Evolutionary conservation across 2,888 invertebrate species (phyloP), one percentile per base, ranked within the genome.

Genomic region (Fissipunctia ypsillon): DNA sequence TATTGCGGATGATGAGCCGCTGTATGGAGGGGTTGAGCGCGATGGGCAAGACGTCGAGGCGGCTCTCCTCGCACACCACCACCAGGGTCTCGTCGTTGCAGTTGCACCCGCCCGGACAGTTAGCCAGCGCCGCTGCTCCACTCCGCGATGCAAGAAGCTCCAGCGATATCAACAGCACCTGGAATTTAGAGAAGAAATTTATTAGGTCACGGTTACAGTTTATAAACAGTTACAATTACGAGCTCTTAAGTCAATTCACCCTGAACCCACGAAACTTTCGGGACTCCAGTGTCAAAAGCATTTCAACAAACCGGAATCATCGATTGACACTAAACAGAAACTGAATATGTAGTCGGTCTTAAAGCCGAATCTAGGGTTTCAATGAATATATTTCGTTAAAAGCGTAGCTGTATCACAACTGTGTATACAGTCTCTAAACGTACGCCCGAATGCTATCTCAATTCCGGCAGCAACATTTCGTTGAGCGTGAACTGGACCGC

Each of bases 81-180:
- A 98, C 98, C 84, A 98, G 97, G 16, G 98, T 98, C 84, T 98
- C 98, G 91, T 99, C 99, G 95, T 99, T 98, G 96, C 99, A 99
- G 92, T 96, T 97, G 95, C 99, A 99, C 85, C 98, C 98, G 80
- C 95, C 97, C n/a, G 99, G 99, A 91, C 99, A 99, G 95, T 98
- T 97, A 72, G 98, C 98, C 82, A 97, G 95, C 48, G 97, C 97
- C 50, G 96, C 95, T 28, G 96, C 96, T 16, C 97, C 94, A 80
- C 94, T 92, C 60, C 92, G 91, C 91, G 92, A 94, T 70, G 93
- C 92, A 73, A 95, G 89, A 52, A 95, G 89, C 83, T 93, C 91
- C 67, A 96, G 86, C 66, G 93, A 91, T 87, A 95, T 87, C 84
- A 95, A 87, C 89, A 95, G 86, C 87, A 96, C 92, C 96, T 96